Evolutionary conservation across 1,140 invertebrate genomes (phyloP), one percentile per base, ranked within the genome.

Genomic region (Holotrichia oblita): DNA sequence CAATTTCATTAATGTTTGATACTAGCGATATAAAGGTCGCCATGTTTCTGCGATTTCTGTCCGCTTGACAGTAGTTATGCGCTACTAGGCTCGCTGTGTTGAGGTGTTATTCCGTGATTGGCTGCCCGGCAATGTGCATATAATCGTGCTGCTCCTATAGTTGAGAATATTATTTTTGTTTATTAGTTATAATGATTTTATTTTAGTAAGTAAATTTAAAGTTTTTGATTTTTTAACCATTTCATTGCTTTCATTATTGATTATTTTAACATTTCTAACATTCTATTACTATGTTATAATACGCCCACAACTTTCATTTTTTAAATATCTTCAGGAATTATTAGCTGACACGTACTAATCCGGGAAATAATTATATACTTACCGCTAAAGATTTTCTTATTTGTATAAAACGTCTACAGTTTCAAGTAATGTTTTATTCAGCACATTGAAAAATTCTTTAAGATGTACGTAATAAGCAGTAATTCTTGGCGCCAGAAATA

Each of bases 11-110:
- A 27, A 69, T 27, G 27, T 34, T 69, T 69, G 61, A 69, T 69
- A 69, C 17, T 9, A 27, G 12, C 61, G 61, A 69, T 69, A 69
- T 69, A 69, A 69, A 69, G 61, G 61, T 69, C 61, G 61, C 61
- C 61, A 69, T 69, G 61, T 69, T 69, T 69, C 61, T 69, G 61
- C 61, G 61, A 69, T 69, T 27, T 69, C 24, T 69, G 61, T 27
- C 24, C 22, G 61, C 22, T 69, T 69, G 61, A 69, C 61, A 27
- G 22, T 69, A 69, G 22, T 69, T 69, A 69, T 69, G 61, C 61
- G 61, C 61, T 69, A 69, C 61, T 69, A 69, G 61, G 61, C 61
- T 69, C 27, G 61, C 8, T 22, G 61, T 14, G 61, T 22, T 69
- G 61, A 69, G 61, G 61, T 69, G 61, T 69, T 69, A 69, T 69